Evolutionary conservation across 1,140 invertebrate genomes (phyloP).

Genomic region (Stegodyphus dumicola): DNA sequence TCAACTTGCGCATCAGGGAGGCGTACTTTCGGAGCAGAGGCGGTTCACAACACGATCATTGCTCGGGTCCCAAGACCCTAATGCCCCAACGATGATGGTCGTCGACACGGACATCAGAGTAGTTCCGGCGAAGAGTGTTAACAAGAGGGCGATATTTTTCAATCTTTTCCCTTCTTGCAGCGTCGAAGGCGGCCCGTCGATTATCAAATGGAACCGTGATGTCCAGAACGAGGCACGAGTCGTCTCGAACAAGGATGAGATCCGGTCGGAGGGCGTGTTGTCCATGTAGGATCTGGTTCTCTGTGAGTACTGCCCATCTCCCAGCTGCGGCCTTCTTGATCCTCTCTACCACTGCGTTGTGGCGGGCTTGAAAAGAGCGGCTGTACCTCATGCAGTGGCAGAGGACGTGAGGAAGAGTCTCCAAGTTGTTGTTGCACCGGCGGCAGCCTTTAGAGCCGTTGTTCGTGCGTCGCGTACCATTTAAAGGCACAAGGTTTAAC

Average conservation of each 20-base stretch:
- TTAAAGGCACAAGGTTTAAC: background rate
- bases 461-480: background rate
- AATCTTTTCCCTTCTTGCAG: accelerated
- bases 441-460: background rate
- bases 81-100: background rate
- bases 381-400: background rate
- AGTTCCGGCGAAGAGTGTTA: accelerated
- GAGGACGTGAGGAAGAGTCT: background rate
- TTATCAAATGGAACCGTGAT: background rate
- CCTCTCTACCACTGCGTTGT: background rate
- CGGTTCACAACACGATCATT: background rate
- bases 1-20: background rate
- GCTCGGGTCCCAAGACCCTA: too few species aligned
- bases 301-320: background rate
- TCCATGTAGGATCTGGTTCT: background rate
- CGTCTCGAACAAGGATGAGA: accelerated
- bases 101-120: background rate
- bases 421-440: background rate
- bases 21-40: background rate
- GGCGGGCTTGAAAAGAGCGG: background rate
- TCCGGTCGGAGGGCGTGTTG: background rate
- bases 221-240: background rate
- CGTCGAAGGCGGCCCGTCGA: background rate
- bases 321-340: background rate
- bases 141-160: background rate